Conservation (phyloP, 1,140 invertebrate genomes). For the Amyelois transitella region DNA sequence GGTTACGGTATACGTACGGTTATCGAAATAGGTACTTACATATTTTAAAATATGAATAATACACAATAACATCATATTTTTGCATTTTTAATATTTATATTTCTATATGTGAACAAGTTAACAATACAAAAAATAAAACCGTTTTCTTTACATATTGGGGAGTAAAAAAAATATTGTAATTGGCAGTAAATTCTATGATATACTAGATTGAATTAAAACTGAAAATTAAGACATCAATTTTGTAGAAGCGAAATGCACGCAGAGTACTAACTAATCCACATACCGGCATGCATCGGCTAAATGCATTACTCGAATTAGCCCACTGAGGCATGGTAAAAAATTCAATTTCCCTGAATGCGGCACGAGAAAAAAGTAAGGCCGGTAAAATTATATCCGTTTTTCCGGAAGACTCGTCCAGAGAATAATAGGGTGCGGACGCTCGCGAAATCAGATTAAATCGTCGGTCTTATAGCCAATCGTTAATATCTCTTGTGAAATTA, state of each 20-base stretch:
- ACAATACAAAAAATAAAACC: no score
- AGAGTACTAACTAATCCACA: constrained; percentile 5
- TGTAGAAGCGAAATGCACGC: neutral
- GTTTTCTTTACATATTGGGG: no score
- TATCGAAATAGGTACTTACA: no score
- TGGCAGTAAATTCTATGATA: neutral
- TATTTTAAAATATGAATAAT: no score
- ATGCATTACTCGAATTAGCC: constrained; percentile 67
- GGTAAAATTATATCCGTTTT: constrained; percentile 65
- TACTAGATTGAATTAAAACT: neutral
- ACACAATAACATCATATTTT: no score
- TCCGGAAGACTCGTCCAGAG: constrained; percentile 32
- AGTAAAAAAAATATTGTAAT: no score
- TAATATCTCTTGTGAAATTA: constrained; percentile 23
- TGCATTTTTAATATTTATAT: no score
- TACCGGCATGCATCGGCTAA: constrained; percentile 47
- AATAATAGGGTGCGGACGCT: constrained; percentile 44
- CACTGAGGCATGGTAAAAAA: constrained; percentile 63
- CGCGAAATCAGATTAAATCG: constrained; percentile 58
- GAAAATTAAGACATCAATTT: constrained; percentile 11
- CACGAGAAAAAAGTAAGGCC: constrained; percentile 46
- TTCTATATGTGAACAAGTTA: no score
- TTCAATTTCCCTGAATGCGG: constrained; percentile 62
- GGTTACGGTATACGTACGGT: no score
- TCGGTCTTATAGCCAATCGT: constrained; percentile 37